A percentile compares a stretch with the other conserved stretches of the same genome.
These are phyloP conservation scores for Brachypalpus laphriformis DNA, from an alignment of 2,888 invertebrate genomes.

Conservation along the genomic window DNA sequence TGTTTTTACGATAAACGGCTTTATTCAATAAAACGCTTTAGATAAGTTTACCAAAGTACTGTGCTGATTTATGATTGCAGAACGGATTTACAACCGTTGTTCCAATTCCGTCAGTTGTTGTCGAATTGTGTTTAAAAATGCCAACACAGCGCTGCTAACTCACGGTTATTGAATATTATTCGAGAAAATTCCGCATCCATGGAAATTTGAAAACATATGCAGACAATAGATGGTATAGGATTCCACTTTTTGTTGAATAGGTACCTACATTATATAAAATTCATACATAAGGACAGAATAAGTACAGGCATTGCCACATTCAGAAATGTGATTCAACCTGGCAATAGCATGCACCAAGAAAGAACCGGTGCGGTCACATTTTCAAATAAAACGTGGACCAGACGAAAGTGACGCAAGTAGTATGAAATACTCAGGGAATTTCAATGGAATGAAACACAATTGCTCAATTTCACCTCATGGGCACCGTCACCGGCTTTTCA, in stretches of 20 bases:
- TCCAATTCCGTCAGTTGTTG: background rate
- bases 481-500: conserved; percentile 59
- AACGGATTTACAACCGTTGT: conserved; percentile 3
- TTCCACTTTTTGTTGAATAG: no score
- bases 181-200: background rate
- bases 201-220: no score
- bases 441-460: conserved; percentile 37
- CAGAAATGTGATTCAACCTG: background rate
- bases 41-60: conserved; percentile 13
- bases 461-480: conserved; percentile 32
- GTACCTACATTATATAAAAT: no score
- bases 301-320: background rate
- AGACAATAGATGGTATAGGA: background rate
- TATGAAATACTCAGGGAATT: background rate
- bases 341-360: background rate
- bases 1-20: conserved; percentile 1
- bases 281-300: background rate
- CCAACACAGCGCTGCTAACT: background rate
- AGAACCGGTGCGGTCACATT: background rate
- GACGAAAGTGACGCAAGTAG: conserved; percentile 1
- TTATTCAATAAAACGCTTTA: background rate
- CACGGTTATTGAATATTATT: background rate
- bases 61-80: background rate
- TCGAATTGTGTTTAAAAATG: background rate
- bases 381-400: conserved; percentile 3